Evolutionary conservation across 1,140 invertebrate species (phyloP), one percentile per base, ranked within the genome.

Genomic region (Melitaea cinxia): DNA sequence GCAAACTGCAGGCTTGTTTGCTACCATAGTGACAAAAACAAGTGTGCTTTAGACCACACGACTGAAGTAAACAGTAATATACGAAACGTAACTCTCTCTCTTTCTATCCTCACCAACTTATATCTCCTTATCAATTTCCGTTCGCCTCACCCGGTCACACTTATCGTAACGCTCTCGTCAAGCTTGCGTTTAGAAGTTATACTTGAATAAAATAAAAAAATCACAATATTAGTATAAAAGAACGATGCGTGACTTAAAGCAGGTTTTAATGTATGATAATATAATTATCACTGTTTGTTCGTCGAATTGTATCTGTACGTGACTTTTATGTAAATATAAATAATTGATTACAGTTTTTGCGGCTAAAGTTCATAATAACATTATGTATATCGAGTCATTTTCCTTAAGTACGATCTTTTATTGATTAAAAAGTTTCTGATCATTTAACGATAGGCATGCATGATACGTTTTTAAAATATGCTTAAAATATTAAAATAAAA

Each of bases 311-410:
- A n/a, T 17, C 14, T 42, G n/a, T 39, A 45, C 42, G 42, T 47
- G 21, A 47, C n/a, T 21, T 23, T 10, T 3, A 23, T 47, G 23
- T 47, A 47, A 47, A 47, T 47, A n/a, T 12, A 47, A 42, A 19
- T 23, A n/a, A 19, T 12, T 47, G 10, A 47, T 47, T 21, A 47
- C 10, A 47, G 42, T 47, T 23, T 47, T 47, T 47, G 42, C 21
- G 14, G 42, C 7, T 21, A 47, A 47, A 47, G 21, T 47, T 47
- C 12, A 47, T 47, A n/a, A n/a, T 47, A 39, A 39, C 35, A 23
- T 21, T 23, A 47, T 47, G 9, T 17, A 15, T 42, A 15, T 4
- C 17, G 1, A 45, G 19, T 4, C 42, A 23, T 47, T 47, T 47
- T 47, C 42, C 42, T 47, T 17, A 4, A 23, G 21, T 10, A 1